Conservation (phyloP, 2,888 invertebrate genomes). For the Epistrophe eligans region DNA sequence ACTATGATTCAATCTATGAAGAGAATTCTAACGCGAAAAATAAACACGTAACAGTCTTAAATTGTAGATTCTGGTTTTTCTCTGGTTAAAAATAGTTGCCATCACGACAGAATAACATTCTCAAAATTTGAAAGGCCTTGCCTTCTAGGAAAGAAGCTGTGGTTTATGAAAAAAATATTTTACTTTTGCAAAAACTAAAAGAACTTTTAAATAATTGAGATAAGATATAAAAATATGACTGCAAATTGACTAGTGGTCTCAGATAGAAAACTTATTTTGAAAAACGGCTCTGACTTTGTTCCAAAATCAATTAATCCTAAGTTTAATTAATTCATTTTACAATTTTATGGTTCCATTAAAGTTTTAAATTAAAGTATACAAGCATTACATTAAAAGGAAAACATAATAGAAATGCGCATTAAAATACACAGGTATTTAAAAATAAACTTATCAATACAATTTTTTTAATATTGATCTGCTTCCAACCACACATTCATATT, state of each 20-base stretch:
- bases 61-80: too few species aligned
- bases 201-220: too few species aligned
- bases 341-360: background rate
- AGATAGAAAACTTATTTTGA: background rate
- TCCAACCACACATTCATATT: background rate
- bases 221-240: background rate
- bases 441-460: background rate
- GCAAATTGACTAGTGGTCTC: background rate
- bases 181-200: too few species aligned
- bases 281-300: background rate
- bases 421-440: background rate
- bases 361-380: background rate
- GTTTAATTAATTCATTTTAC: background rate
- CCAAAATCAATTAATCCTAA: background rate
- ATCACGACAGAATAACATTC: too few species aligned
- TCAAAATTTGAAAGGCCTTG: too few species aligned
- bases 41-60: too few species aligned
- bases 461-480: background rate
- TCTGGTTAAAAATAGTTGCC: too few species aligned
- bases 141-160: too few species aligned
- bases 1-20: too few species aligned
- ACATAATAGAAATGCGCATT: conserved; percentile 2
- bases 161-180: too few species aligned
- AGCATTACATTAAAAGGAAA: background rate
- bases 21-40: too few species aligned